Conservation (phyloP, 1,140 invertebrate genomes). For the Orchestia grillus region DNA sequence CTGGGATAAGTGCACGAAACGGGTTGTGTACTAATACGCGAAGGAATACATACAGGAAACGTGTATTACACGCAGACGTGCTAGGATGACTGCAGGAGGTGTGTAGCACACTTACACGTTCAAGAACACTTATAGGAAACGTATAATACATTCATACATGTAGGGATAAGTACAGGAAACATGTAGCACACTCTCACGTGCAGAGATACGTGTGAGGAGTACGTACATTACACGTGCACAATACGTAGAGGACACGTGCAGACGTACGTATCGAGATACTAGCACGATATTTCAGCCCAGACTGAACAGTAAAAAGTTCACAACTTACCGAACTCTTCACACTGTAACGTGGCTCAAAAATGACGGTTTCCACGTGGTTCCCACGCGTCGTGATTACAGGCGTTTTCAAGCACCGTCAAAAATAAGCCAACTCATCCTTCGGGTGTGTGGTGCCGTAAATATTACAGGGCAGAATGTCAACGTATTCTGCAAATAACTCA, state of each 20-base stretch:
- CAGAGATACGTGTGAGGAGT: neutral
- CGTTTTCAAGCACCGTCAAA: too few relatives aligned
- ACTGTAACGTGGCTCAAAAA: neutral
- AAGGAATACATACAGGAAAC: too few relatives aligned
- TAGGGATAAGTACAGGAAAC: neutral
- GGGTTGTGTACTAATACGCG: too few relatives aligned
- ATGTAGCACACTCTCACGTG: neutral
- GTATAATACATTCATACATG: neutral
- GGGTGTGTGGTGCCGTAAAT: neutral
- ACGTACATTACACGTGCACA: too few relatives aligned
- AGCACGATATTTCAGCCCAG: neutral
- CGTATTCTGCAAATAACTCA: neutral
- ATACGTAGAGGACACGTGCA: too few relatives aligned
- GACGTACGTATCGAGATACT: neutral
- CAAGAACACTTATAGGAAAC: neutral
- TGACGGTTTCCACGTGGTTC: neutral
- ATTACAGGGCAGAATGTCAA: neutral
- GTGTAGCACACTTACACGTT: neutral
- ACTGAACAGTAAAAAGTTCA: neutral
- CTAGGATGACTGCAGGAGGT: too few relatives aligned
- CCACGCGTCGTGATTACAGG: too few relatives aligned
- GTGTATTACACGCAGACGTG: too few relatives aligned
- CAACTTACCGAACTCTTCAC: neutral
- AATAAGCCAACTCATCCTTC: neutral
- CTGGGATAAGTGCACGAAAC: too few relatives aligned